phyloP scores from a whole-genome alignment of 1,140 invertebrate genomes.

The Sarcophaga peregrina region DNA sequence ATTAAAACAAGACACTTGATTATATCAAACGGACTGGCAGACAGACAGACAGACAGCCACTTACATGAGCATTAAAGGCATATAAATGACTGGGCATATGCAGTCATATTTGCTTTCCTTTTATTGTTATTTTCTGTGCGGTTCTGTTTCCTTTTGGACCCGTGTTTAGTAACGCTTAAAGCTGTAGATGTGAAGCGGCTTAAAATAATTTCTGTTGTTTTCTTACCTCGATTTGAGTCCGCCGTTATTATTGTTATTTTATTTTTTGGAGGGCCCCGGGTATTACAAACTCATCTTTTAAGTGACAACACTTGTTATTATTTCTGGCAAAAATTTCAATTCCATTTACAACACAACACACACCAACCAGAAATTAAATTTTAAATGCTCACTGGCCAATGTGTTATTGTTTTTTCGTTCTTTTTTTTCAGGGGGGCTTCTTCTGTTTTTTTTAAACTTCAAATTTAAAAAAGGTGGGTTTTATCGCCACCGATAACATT shows the following conservation, averaged over 20 bases:
- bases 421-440: too few species aligned
- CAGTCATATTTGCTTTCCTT: too few species aligned
- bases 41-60: neutral
- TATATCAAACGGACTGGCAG: too few species aligned
- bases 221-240: too few species aligned
- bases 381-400: neutral
- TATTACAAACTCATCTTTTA: neutral
- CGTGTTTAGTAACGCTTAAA: slow-evolving; percentile 1
- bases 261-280: neutral
- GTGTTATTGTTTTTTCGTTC: too few species aligned
- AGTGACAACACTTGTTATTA: slow-evolving; percentile 27
- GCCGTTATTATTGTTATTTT: neutral
- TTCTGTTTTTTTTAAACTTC: too few species aligned
- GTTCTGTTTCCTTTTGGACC: neutral
- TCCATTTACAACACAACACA: neutral
- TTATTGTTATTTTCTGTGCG: neutral
- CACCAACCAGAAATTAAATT: neutral
- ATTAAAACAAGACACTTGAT: slow-evolving; percentile 34
- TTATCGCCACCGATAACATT: slow-evolving; percentile 16
- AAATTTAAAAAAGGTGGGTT: neutral
- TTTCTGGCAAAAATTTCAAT: slow-evolving; percentile 10
- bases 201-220: neutral
- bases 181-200: neutral
- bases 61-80: neutral
- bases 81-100: too few species aligned